Evolutionary conservation across 2,113 vertebrate species (phyloP), one percentile per base, ranked within the genome.

Genomic region (Pelvicachromis taeniatus): DNA sequence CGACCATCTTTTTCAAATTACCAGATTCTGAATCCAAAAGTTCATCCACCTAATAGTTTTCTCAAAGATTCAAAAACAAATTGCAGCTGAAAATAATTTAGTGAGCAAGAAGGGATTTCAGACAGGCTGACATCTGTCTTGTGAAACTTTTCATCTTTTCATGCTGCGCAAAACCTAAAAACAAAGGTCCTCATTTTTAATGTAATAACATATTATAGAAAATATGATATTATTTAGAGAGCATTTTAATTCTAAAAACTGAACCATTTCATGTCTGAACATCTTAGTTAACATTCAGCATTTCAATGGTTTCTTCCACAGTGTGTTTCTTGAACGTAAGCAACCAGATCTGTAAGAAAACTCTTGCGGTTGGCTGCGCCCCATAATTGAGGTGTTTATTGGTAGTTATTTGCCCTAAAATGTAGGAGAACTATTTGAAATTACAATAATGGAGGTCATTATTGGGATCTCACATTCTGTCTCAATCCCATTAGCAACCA

Each of bases 381-480:
- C 63, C 48, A 56, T 89, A 89, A 93, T 85, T 86, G 54, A 80
- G 42, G 77, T 87, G 79, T 89, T 94, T 92, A 92, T 89, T 90
- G 23, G 78, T 26, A 70, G 52, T 86, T 19, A 90, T 90, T 88
- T 65, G 40, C 63, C 42, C 80, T 48, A 75, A 91, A 90, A 84
- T 86, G 78, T 29, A 33, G 61, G 58, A 23, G 48, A 88, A 92
- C 82, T 90, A 89, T 79, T 92, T 87, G 6, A 88, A 90, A 93
- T 89, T 85, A 42, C 84, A 82, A 40, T 88, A 94, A 94, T 88
- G 63, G 53, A 85, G 82, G 87, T 87, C 50, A 91, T 92, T 92
- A 92, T 84, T 88, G 40, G 53, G 58, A 78, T 79, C 38, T 85
- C 42, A 68, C 31, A 81, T 83, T 85, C 31, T 19, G 73, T 61